Evolutionary conservation across 2,113 vertebrate genomes (phyloP), one percentile per base, ranked within the genome.

Genomic region (Poeciliopsis turrubarensis): DNA sequence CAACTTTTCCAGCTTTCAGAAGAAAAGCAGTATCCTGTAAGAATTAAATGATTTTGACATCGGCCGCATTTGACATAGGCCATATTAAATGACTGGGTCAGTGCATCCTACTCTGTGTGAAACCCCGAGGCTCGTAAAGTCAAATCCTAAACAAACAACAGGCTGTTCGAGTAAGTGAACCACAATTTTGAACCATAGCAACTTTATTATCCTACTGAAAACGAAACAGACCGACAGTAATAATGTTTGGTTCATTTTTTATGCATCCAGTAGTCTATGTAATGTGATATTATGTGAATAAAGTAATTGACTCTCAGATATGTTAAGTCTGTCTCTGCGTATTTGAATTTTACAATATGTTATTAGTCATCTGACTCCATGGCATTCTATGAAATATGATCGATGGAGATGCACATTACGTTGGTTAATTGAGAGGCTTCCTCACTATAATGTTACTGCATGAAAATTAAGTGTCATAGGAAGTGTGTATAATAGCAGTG

Each of bases 391-490:
- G 25, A 65, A 65, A 26, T 26, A 65, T 54, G 41, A 65, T 41
- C 17, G 22, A 73, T 15, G 2, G 44, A 32, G 11, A 4, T n/a
- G 27, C 5, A 30, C 37, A n/a, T 72, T 4, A 31, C 34, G 10
- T 10, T 51, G 6, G 13, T 51, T 14, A 12, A 65, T 26, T 51
- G 47, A 65, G 62, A 65, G 26, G 8, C 14, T 41, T 39, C 57
- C 65, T 64, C 32, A 30, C 60, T 22, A 60, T 57, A 68, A 72
- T 27, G 26, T 34, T 31, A 26, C 29, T 26, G 51, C 25, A 68
- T 5, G 32, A 17, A 68, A 37, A 47, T 51, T 27, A 47, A 67
- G 66, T 65, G 61, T 37, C 25, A 57, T 71, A 62, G 44, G 41
- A 54, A 32, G 31, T 62, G 30, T 61, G 54, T 70, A 14, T 17